Evolutionary conservation across 1,140 invertebrate species (phyloP).

Genomic region (Ctenoplectra terminalis): DNA sequence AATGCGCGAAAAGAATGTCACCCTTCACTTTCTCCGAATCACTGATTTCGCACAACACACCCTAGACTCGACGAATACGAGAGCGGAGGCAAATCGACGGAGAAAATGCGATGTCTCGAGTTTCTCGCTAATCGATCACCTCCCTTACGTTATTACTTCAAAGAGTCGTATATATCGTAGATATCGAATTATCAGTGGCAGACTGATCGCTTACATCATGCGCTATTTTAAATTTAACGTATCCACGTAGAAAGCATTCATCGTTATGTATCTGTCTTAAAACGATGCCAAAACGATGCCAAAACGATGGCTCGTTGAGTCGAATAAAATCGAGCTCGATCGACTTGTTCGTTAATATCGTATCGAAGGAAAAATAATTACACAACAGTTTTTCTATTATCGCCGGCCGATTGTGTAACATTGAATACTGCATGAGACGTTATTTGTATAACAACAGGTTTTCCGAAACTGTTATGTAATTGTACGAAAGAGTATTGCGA

Average conservation of each 20-base stretch:
- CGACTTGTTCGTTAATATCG: background rate
- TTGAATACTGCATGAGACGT: background rate
- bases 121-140: background rate
- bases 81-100: background rate
- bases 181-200: background rate
- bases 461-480: conserved; percentile 22
- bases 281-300: background rate
- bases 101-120: background rate
- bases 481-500: background rate
- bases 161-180: background rate
- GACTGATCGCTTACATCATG: background rate
- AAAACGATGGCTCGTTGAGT: background rate
- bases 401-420: background rate
- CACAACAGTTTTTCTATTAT: conserved; percentile 23
- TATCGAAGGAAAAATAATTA: background rate
- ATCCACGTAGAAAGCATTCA: background rate
- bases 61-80: background rate
- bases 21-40: conserved; percentile 60
- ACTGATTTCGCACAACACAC: conserved; percentile 18
- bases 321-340: background rate
- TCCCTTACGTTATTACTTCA: background rate
- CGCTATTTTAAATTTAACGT: background rate
- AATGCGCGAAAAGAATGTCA: conserved; percentile 30
- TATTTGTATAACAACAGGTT: conserved; percentile 35
- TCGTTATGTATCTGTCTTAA: background rate